phyloP scores from a whole-genome alignment of 2,113 vertebrate species.

The Haemorhous mexicanus region DNA sequence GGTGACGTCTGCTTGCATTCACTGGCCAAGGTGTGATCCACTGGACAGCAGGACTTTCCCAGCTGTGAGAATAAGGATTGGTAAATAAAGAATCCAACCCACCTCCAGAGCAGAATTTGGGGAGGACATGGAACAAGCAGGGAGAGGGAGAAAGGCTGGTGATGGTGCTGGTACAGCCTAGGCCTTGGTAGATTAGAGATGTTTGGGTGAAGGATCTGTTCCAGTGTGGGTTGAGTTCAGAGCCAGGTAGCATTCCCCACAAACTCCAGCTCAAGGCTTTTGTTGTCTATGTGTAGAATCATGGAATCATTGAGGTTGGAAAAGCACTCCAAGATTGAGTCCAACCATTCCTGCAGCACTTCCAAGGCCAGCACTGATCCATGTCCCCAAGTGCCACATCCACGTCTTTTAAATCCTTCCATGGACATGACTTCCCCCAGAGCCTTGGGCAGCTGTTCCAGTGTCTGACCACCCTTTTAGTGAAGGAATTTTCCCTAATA shows the following conservation, averaged over 20 bases:
- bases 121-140: background rate
- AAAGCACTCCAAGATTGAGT: background rate
- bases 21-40: background rate
- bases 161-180: too few relatives aligned
- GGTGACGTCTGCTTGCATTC: background rate
- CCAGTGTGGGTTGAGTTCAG: background rate
- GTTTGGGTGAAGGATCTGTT: background rate
- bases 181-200: background rate
- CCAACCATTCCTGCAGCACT: background rate
- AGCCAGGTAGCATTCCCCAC: background rate
- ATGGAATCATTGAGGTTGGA: background rate
- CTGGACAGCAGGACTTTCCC: background rate
- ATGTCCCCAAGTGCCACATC: background rate
- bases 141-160: background rate
- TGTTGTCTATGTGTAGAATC: background rate
- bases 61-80: background rate
- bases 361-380: background rate
- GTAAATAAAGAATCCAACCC: background rate
- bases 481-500: background rate
- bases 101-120: background rate
- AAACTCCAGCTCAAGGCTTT: background rate
- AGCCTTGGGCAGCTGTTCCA: background rate
- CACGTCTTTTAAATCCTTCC: accelerated
- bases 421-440: too few relatives aligned
- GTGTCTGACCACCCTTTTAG: background rate